phyloP scores from a whole-genome alignment of 2,113 vertebrate species.

The Rhizomys pruinosus region DNA sequence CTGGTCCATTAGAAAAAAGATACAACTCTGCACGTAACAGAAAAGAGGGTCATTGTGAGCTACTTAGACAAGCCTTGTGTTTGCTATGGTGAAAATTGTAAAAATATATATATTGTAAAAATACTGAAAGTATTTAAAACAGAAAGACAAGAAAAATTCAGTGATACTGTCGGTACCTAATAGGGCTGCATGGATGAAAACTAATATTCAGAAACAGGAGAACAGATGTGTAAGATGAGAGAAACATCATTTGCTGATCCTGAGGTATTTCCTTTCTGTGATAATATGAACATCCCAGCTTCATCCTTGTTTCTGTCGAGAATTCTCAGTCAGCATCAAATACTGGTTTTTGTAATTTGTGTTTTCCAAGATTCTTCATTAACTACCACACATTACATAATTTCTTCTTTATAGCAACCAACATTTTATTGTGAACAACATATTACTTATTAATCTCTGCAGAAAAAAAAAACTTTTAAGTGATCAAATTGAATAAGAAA shows the following conservation, averaged over 20 bases:
- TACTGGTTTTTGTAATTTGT: slow-evolving; percentile 60
- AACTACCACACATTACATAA: background rate
- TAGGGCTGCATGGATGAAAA: background rate
- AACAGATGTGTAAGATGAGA: background rate
- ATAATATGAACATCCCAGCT: background rate
- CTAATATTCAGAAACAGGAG: background rate
- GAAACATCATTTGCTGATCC: background rate
- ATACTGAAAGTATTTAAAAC: background rate
- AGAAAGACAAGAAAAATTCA: background rate
- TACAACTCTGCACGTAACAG: slow-evolving; percentile 7
- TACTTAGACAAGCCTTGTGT: background rate
- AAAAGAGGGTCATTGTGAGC: slow-evolving; percentile 11
- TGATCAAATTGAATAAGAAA: slow-evolving; percentile 27
- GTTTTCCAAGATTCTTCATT: background rate
- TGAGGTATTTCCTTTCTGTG: background rate
- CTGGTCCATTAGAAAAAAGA: slow-evolving; percentile 58
- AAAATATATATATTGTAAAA: too few species aligned
- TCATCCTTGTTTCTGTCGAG: background rate
- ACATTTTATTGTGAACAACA: slow-evolving; percentile 4
- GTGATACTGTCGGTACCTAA: background rate
- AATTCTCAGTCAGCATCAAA: slow-evolving; percentile 54
- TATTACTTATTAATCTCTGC: background rate
- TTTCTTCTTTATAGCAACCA: slow-evolving; percentile 28
- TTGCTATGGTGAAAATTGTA: slow-evolving; percentile 29
- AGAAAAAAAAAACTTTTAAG: background rate